Conservation (phyloP, 2,888 invertebrate genomes). For the Rhingia rostrata region DNA sequence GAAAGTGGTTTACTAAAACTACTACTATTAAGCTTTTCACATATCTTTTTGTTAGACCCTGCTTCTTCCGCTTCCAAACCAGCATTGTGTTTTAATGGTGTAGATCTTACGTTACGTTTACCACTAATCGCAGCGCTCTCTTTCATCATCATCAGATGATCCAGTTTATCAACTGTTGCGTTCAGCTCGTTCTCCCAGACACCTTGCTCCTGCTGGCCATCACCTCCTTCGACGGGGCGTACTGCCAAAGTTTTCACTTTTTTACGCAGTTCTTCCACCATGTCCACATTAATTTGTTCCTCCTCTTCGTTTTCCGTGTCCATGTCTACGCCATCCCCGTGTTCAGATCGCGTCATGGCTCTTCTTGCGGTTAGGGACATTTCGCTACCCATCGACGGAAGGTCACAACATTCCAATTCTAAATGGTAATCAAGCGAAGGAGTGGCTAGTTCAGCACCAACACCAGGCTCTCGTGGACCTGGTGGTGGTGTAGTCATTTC, state of each 20-base stretch:
- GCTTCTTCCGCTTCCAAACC: slow-evolving; percentile 72
- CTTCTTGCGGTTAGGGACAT: slow-evolving; percentile 83
- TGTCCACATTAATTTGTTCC: slow-evolving; percentile 81
- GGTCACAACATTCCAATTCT: slow-evolving; percentile 85
- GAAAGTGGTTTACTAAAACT: slow-evolving; percentile 53
- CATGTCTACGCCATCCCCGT: slow-evolving; percentile 59
- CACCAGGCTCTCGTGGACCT: slow-evolving; percentile 87
- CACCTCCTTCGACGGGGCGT: slow-evolving; percentile 89
- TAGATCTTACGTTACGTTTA: slow-evolving; percentile 35
- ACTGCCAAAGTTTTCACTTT: slow-evolving; percentile 89
- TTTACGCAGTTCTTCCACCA: slow-evolving; percentile 87
- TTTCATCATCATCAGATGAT: slow-evolving; percentile 88
- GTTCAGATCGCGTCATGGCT: slow-evolving; percentile 57
- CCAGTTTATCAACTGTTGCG: slow-evolving; percentile 90
- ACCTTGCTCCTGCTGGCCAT: slow-evolving; percentile 85
- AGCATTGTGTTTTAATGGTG: slow-evolving; percentile 40
- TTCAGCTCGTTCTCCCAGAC: slow-evolving; percentile 91
- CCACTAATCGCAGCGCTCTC: slow-evolving; percentile 81
- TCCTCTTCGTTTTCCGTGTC: slow-evolving; percentile 76
- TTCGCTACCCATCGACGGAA: slow-evolving; percentile 84
- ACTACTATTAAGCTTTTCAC: slow-evolving; percentile 23
- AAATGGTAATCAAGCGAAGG: slow-evolving; percentile 84
- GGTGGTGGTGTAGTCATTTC: slow-evolving; percentile 79
- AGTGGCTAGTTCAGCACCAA: slow-evolving; percentile 87
- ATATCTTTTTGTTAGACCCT: slow-evolving; percentile 75